Conservation (phyloP, 2,113 vertebrate genomes). For the Chaetura pelagica region DNA sequence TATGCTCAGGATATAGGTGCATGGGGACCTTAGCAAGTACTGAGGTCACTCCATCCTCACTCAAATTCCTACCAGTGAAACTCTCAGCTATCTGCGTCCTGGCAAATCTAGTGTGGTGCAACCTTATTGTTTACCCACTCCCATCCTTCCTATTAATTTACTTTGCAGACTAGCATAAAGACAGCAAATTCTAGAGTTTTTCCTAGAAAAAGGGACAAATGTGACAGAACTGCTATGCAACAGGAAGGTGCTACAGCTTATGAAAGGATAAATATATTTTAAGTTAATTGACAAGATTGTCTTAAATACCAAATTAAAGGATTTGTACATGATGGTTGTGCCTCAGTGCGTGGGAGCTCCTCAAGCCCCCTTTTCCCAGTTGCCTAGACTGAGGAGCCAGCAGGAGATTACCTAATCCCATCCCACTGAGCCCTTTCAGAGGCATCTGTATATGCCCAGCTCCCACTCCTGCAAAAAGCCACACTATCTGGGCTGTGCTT, state of each 20-base stretch:
- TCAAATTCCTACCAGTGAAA: background rate
- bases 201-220: background rate
- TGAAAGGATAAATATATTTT: background rate
- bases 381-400: background rate
- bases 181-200: background rate
- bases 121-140: background rate
- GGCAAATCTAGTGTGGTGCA: background rate
- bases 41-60: background rate
- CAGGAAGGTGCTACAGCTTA: background rate
- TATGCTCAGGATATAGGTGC: background rate
- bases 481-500: accelerated
- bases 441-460: background rate
- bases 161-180: background rate
- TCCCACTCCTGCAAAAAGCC: background rate
- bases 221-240: background rate
- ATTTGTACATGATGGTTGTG: background rate
- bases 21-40: background rate
- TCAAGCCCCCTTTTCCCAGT: background rate
- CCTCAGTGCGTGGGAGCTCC: background rate
- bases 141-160: background rate
- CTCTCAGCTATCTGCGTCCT: background rate
- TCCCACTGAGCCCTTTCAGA: background rate
- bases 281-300: background rate
- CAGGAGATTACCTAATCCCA: background rate
- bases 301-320: background rate